Conservation (phyloP, 2,113 vertebrate species). For the Amphilophus citrinellus region DNA sequence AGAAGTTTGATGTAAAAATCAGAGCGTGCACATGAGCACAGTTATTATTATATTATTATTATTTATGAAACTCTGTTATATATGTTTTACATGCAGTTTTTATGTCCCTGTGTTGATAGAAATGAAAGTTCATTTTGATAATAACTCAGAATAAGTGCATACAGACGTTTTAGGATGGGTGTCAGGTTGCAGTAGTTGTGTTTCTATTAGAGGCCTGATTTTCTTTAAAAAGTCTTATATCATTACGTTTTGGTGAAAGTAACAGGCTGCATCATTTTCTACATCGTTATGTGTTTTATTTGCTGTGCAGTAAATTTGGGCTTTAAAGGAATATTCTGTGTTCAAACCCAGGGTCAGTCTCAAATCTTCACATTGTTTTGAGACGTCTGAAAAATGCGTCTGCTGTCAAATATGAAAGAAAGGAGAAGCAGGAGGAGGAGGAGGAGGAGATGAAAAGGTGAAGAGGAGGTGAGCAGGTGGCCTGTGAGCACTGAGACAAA, state of each 20-base stretch:
- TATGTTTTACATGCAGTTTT: too few relatives aligned
- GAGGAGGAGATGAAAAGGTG: neutral
- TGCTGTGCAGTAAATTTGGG: neutral
- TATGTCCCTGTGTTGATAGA: neutral
- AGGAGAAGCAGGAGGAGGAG: neutral
- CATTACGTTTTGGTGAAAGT: neutral
- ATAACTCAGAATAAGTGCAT: neutral
- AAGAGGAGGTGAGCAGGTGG: slow-evolving; percentile 54
- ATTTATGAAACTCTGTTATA: too few relatives aligned
- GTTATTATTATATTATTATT: too few relatives aligned
- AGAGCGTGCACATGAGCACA: too few relatives aligned
- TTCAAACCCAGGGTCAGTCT: neutral
- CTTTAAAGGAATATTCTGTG: neutral
- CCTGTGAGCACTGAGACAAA: slow-evolving; percentile 33
- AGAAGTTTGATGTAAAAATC: too few relatives aligned
- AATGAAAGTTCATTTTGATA: too few relatives aligned
- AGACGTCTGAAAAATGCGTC: neutral
- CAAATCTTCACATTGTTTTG: neutral
- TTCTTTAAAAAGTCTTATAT: neutral
- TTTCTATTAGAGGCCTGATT: neutral
- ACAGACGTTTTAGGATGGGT: neutral
- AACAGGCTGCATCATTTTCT: neutral
- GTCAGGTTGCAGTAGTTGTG: too few relatives aligned
- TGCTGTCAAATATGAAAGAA: neutral
- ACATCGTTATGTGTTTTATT: neutral